Conservation (phyloP, 2,888 invertebrate genomes). For the Reticulitermes lucifugus region DNA sequence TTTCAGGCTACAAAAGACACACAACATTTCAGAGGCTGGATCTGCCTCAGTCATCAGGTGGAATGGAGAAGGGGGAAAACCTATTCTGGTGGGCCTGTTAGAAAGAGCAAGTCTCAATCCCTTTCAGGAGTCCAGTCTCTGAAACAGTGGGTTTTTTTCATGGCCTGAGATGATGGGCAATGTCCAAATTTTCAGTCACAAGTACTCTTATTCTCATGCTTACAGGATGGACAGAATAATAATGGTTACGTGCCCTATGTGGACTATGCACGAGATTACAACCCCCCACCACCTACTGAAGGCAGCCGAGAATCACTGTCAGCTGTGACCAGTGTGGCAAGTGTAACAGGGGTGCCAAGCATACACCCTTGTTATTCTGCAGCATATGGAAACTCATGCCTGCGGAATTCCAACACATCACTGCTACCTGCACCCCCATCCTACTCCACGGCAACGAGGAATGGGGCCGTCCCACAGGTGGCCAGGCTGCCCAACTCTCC, state of each 20-base stretch:
- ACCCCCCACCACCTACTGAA: conserved; percentile 75
- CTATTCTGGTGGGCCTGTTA: too few relatives aligned
- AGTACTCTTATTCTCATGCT: conserved; percentile 38
- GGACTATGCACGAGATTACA: conserved; percentile 90
- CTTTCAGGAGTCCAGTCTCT: too few relatives aligned
- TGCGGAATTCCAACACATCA: conserved; percentile 74
- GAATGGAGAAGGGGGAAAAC: too few relatives aligned
- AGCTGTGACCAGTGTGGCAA: conserved; percentile 55
- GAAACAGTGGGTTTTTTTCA: too few relatives aligned
- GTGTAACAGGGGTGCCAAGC: conserved; percentile 51
- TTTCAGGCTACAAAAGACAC: too few relatives aligned
- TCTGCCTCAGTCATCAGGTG: too few relatives aligned
- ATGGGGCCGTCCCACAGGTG: conserved; percentile 69
- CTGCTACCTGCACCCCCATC: conserved; percentile 60
- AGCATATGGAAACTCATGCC: conserved; percentile 86
- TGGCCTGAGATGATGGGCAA: too few relatives aligned
- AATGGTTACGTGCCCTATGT: conserved; percentile 91
- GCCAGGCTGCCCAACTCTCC: conserved; percentile 65
- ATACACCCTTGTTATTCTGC: conserved; percentile 91
- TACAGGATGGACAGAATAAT: conserved; percentile 82
- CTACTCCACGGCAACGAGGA: conserved; percentile 57
- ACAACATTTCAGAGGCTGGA: too few relatives aligned
- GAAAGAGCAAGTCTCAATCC: too few relatives aligned
- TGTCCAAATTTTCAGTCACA: too few relatives aligned
- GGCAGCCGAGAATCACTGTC: conserved; percentile 62